A percentile compares a stretch with the other conserved stretches of the same genome.
Conservation (phyloP, 2,113 vertebrate species). For the Sylvietta virens region DNA sequence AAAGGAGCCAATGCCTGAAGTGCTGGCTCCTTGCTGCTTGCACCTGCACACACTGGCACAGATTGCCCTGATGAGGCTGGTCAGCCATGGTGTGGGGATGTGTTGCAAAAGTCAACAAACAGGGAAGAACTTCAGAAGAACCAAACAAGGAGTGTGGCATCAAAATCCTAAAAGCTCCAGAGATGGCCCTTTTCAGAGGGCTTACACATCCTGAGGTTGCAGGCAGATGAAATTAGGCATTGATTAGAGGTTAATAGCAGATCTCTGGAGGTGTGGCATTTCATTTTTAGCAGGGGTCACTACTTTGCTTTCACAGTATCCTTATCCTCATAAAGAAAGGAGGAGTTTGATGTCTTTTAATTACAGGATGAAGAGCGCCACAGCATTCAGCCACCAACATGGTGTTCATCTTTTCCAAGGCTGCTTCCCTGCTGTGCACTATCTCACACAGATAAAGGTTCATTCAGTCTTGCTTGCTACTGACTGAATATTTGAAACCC, state of each 20-base stretch:
- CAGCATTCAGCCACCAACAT: neutral
- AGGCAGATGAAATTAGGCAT: neutral
- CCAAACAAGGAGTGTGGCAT: neutral
- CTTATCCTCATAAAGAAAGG: neutral
- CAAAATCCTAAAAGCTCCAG: neutral
- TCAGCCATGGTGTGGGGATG: fast-evolving
- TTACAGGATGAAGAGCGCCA: neutral
- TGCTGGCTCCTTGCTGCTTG: neutral
- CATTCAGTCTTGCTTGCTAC: neutral
- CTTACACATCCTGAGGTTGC: neutral
- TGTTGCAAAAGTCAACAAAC: neutral
- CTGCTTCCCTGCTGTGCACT: neutral
- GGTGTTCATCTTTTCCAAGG: neutral
- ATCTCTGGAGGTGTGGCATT: neutral
- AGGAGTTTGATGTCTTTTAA: neutral
- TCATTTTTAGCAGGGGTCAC: neutral
- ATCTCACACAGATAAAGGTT: neutral
- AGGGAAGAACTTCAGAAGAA: neutral
- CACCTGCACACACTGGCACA: neutral
- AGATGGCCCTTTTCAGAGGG: neutral
- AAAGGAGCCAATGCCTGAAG: neutral
- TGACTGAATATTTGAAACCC: neutral
- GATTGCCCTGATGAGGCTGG: neutral
- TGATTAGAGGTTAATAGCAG: neutral
- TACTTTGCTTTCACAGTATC: neutral